A percentile compares a stretch with the other conserved stretches of the same genome.
These are phyloP conservation scores for Mamestra configurata DNA, from an alignment of 1,140 invertebrate genomes.

Conservation along the genomic window DNA sequence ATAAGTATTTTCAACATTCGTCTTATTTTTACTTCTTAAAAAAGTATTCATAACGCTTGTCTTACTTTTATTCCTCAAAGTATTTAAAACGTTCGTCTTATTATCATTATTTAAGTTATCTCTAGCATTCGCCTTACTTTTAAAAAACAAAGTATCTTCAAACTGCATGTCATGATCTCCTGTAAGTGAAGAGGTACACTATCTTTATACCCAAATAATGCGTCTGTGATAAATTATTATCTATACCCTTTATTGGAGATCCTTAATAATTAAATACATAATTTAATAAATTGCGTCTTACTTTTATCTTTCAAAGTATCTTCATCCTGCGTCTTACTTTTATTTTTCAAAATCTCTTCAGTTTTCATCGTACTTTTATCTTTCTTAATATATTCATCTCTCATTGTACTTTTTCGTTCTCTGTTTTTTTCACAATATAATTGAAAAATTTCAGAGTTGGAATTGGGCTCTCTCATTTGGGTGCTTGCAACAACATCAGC, in stretches of 20 bases:
- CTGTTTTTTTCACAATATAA: constrained; percentile 48
- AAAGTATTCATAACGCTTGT: no score
- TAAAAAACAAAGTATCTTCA: not conserved
- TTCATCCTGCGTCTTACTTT: not conserved
- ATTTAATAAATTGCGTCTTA: not conserved
- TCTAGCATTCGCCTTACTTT: not conserved
- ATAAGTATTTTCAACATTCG: no score
- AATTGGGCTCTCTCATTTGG: constrained; percentile 92
- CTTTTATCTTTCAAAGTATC: not conserved
- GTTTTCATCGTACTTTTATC: not conserved
- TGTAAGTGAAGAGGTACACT: no score
- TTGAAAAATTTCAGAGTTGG: constrained; percentile 84
- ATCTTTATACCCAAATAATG: no score
- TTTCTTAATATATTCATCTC: not conserved
- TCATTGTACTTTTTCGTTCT: not conserved
- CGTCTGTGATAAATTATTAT: no score
- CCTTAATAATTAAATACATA: no score
- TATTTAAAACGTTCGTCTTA: not conserved
- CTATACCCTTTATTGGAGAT: no score
- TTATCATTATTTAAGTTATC: not conserved
- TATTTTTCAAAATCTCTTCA: not conserved
- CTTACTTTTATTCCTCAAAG: not conserved
- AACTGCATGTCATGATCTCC: no score
- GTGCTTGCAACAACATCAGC: constrained; percentile 96
- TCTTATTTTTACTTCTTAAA: not conserved